Evolutionary conservation across 2,888 invertebrate species (phyloP), one percentile per base, ranked within the genome.

Genomic region (Athetis lepigone): DNA sequence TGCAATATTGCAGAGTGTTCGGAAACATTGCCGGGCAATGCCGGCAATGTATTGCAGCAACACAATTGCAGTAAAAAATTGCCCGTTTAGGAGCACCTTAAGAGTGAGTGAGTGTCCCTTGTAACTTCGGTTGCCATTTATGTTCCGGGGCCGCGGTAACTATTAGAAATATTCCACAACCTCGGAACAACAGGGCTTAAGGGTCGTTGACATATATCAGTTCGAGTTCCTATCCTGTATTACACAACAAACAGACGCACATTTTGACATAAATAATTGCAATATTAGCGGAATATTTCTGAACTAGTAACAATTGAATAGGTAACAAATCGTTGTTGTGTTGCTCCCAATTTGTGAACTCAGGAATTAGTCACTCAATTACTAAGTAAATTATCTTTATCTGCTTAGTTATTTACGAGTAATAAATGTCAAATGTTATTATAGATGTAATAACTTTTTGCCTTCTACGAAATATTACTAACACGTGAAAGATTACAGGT

Each of bases 331-430:
- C 33, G 23, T 37, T 75, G 75, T 75, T 61, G 46, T 33, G 23
- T 4, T 70, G 75, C 9, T 50, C 70, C 33, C 33, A 36, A 29
- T 75, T 2, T 0, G 13, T 55, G 50, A 61, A 69, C 70, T 56
- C 25, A 56, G 49, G 21, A 33, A 54, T 58, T 29, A 72, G 49
- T 71, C 47, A 50, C 43, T 18, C 18, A 13, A n/a, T 19, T 42
- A 56, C 40, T 29, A 39, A 21, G 59, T 52, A 42, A 7, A 11
- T 3, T 13, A 0, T 11, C 1, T 21, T 54, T 71, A 76, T 71
- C 72, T 70, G 21, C 46, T 57, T 76, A 49, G 63, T 43, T 57
- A 9, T 36, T 40, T 9, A 13, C 47, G 18, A 29, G 47, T 33
- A 33, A n/a, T n/a, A n/a, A n/a, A n/a, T n/a, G n/a, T n/a, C n/a